A percentile compares a stretch with the other conserved stretches of the same genome.
These are phyloP conservation scores for Drosophila vallismaia DNA, from an alignment of 2,888 invertebrate species.

Conservation along the genomic window DNA sequence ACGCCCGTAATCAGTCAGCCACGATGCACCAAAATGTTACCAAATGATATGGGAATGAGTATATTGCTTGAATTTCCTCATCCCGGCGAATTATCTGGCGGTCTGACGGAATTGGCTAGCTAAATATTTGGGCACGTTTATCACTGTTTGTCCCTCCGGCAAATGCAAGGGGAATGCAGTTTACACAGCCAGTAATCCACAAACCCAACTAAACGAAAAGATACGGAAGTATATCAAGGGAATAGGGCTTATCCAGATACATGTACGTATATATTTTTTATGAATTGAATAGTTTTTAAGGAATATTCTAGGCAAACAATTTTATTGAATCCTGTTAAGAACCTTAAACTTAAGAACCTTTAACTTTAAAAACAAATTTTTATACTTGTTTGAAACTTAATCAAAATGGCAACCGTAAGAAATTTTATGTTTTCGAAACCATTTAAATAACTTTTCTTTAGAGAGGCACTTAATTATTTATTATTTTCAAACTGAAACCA, in stretches of 20 bases:
- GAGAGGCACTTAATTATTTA: background rate
- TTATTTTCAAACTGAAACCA: background rate
- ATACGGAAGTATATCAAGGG: conserved; percentile 18
- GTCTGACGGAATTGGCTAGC: conserved; percentile 37
- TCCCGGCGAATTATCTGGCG: conserved; percentile 26
- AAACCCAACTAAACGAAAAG: conserved; percentile 20
- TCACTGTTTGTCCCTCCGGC: conserved; percentile 34
- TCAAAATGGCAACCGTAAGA: background rate
- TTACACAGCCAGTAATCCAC: conserved; percentile 7
- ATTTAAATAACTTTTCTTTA: background rate
- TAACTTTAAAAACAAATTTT: no score
- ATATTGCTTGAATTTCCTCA: conserved; percentile 24
- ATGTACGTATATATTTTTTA: background rate
- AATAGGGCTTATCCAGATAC: background rate
- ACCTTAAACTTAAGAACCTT: no score
- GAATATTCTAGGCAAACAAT: no score
- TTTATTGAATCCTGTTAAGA: no score
- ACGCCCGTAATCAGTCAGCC: conserved; percentile 34
- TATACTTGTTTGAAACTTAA: background rate
- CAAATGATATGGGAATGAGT: conserved; percentile 24
- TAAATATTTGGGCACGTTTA: conserved; percentile 45
- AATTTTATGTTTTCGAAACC: background rate
- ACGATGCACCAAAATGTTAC: conserved; percentile 31
- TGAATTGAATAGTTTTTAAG: background rate
- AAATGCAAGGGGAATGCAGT: conserved; percentile 14